Evolutionary conservation across 2,888 invertebrate genomes (phyloP).

Genomic region (Pheosia gnoma): DNA sequence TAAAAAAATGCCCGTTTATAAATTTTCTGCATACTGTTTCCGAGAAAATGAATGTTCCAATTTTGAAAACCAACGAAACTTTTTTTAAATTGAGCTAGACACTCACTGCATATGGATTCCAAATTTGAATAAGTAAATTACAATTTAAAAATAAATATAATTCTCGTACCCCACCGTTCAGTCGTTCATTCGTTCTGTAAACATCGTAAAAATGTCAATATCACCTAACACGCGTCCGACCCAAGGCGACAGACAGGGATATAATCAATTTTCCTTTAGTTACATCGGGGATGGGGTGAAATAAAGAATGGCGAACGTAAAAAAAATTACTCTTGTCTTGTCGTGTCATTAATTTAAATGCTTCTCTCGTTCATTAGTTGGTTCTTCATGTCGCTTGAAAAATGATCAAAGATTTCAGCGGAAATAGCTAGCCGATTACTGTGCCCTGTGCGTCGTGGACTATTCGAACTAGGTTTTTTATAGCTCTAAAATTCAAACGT

Average conservation of each 20-base stretch:
- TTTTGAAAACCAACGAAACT: too few relatives aligned
- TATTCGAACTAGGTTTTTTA: too few relatives aligned
- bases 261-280: slow-evolving; percentile 21
- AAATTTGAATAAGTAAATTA: too few relatives aligned
- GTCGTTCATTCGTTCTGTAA: slow-evolving; percentile 3
- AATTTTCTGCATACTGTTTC: too few relatives aligned
- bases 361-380: slow-evolving; percentile 3
- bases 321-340: slow-evolving; percentile 6
- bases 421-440: neutral
- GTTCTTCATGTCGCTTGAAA: slow-evolving; percentile 4
- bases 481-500: too few relatives aligned
- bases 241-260: neutral
- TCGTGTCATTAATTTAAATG: slow-evolving; percentile 5
- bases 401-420: neutral
- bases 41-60: too few relatives aligned
- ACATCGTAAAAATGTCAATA: slow-evolving; percentile 17
- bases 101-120: too few relatives aligned
- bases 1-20: too few relatives aligned
- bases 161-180: neutral
- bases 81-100: too few relatives aligned
- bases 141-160: neutral
- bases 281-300: neutral
- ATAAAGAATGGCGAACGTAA: slow-evolving; percentile 6
- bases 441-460: neutral
- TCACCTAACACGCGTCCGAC: slow-evolving; percentile 8